A percentile compares a stretch with the other conserved stretches of the same genome.
These are phyloP conservation scores for Hyles vespertilio DNA, from an alignment of 1,140 invertebrate genomes.

Conservation along the genomic window DNA sequence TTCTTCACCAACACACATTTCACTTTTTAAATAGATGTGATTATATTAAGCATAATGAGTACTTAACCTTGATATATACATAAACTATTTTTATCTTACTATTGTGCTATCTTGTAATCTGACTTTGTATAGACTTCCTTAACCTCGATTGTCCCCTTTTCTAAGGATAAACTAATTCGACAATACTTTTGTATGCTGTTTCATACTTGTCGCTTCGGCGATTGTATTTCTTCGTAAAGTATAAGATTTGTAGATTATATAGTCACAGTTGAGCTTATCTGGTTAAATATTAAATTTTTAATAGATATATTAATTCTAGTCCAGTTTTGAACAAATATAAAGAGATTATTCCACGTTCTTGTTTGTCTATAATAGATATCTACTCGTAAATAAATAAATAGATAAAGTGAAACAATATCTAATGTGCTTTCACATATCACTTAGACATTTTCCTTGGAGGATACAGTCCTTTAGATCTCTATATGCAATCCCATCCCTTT, in stretches of 20 bases:
- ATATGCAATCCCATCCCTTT: background rate
- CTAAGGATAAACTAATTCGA: slow-evolving; percentile 44
- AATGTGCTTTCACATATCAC: too few species aligned
- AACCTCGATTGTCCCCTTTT: slow-evolving; percentile 42
- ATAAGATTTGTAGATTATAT: background rate
- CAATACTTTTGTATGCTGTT: slow-evolving; percentile 54
- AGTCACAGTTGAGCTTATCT: slow-evolving; percentile 18
- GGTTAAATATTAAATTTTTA: slow-evolving; percentile 9
- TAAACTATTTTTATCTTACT: slow-evolving; percentile 31
- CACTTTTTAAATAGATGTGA: slow-evolving; percentile 36
- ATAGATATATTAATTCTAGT: slow-evolving; percentile 6
- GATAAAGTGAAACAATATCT: too few species aligned
- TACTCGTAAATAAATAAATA: too few species aligned
- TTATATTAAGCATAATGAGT: slow-evolving; percentile 19
- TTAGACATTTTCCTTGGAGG: too few species aligned
- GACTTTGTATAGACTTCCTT: slow-evolving; percentile 22
- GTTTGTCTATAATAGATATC: too few species aligned
- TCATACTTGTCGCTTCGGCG: slow-evolving; percentile 21
- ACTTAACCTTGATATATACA: slow-evolving; percentile 19
- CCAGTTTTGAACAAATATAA: background rate
- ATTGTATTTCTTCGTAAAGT: too few species aligned
- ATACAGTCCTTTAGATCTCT: too few species aligned
- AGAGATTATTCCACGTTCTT: too few species aligned
- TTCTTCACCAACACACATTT: slow-evolving; percentile 20
- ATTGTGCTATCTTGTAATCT: slow-evolving; percentile 49